Evolutionary conservation across 1,140 invertebrate genomes (phyloP).

Genomic region (Leptonema lineaticorne): DNA sequence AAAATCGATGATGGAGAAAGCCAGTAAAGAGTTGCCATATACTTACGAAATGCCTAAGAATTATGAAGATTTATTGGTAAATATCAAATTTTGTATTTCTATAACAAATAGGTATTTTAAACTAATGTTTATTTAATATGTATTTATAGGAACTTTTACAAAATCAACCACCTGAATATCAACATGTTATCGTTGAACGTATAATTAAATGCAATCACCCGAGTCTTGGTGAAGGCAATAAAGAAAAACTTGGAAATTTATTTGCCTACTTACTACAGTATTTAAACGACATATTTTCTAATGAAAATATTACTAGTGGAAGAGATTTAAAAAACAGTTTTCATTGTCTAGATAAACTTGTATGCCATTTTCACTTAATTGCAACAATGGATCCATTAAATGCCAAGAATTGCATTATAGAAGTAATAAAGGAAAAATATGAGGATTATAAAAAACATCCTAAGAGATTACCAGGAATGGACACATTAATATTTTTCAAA

Average conservation of each 20-base stretch:
- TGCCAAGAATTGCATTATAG: constrained; percentile 63
- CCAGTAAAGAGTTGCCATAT: constrained; percentile 67
- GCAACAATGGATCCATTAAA: constrained; percentile 68
- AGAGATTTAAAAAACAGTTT: constrained; percentile 59
- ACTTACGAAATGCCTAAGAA: constrained; percentile 67
- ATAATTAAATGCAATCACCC: constrained; percentile 86
- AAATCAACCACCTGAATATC: constrained; percentile 61
- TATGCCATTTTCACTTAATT: constrained; percentile 72
- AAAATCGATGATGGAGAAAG: constrained; percentile 61
- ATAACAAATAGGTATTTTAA: not conserved
- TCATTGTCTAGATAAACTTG: constrained; percentile 62
- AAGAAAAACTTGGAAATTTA: constrained; percentile 70
- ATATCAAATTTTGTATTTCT: not conserved
- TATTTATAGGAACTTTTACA: constrained; percentile 59
- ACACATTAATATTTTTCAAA: constrained; percentile 80
- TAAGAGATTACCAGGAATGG: constrained; percentile 67
- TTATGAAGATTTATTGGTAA: constrained; percentile 62
- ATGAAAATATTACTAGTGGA: constrained; percentile 53
- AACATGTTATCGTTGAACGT: constrained; percentile 72
- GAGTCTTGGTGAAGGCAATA: constrained; percentile 73
- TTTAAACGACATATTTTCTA: constrained; percentile 64
- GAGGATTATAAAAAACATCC: constrained; percentile 62
- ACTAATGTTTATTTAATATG: not conserved
- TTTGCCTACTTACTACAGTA: constrained; percentile 76
- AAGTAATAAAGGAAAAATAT: constrained; percentile 76